These are phyloP conservation scores for Orchesella cincta DNA, from an alignment of 1,140 invertebrate genomes.

Conservation along the genomic window DNA sequence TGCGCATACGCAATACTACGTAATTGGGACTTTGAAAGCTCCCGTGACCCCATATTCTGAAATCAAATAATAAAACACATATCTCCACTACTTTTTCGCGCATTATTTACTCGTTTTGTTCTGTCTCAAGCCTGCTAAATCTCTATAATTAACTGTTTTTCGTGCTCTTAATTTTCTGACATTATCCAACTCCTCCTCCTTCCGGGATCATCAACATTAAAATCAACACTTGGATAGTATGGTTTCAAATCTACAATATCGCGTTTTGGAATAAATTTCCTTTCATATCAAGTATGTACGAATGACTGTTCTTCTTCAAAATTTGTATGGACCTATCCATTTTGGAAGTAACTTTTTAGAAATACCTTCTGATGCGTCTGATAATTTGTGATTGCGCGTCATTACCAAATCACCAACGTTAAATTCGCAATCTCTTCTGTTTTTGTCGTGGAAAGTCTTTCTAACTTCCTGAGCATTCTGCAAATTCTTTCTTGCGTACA, in stretches of 20 bases:
- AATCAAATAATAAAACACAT: no score
- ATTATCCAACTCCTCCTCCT: no score
- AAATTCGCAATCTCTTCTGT: neutral
- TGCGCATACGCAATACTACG: no score
- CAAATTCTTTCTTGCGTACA: constrained; percentile 30
- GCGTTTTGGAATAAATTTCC: neutral
- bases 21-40: no score
- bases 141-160: no score
- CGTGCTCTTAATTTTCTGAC: no score
- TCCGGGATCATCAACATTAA: no score
- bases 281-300: neutral
- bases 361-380: neutral
- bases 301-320: neutral
- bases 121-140: no score
- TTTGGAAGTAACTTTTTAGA: neutral
- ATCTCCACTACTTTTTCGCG: no score
- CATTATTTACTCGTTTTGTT: no score
- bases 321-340: constrained; percentile 25
- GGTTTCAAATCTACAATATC: constrained; percentile 21
- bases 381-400: neutral
- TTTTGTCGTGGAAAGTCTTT: constrained; percentile 35
- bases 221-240: no score
- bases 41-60: no score
- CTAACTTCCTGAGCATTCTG: neutral
- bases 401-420: neutral